Base-by-base conservation (phyloP, 1,140 invertebrate species). In the Orchesella cincta region DNA sequence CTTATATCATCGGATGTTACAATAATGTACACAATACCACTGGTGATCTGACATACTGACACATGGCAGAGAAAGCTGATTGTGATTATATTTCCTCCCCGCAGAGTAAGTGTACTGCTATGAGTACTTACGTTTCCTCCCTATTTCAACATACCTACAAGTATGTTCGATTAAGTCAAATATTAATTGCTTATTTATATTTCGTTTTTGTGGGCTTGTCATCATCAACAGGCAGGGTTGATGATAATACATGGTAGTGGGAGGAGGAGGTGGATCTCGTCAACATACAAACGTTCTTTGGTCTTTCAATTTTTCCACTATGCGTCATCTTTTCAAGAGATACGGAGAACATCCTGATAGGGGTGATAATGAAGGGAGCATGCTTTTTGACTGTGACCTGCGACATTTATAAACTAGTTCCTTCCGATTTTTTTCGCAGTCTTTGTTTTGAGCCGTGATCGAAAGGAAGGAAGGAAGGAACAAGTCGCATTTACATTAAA, bases 31-130 rank as follows among this genome's bases (percentile, higher is more conserved):
- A 46, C 39, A 46, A 20, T 12, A 20, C 20, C 8, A 46, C 8
- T 46, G 39, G 20, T 29, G 31, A 67, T 8, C 62, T 67, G 62
- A 31, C 26, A 67, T 31, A 33, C 31, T 67, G 62, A 33, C 31
- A 67, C 26, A 67, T 67, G 62, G 12, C 62, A 67, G 62, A 12
- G 62, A 67, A 67, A 67, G 62, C 62, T 67, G 28, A 67, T 67
- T 67, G 33, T 33, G 33, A 62, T 62, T 16, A 46, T 26, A 12
- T 28, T 29, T 67, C 62, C 26, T 18, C 62, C 62, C 62, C 33
- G 62, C 28, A 31, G 62, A 67, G 62, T 29, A 67, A 67, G 28
- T 67, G 62, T 67, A 29, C 54, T 67, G 29, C 5, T 31, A 8
- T 12, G 5, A n/a, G 5, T 67, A 31, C 54, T 18, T 57, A 18